Base-by-base conservation (phyloP, 2,113 vertebrate species). In the Puma concolor region DNA sequence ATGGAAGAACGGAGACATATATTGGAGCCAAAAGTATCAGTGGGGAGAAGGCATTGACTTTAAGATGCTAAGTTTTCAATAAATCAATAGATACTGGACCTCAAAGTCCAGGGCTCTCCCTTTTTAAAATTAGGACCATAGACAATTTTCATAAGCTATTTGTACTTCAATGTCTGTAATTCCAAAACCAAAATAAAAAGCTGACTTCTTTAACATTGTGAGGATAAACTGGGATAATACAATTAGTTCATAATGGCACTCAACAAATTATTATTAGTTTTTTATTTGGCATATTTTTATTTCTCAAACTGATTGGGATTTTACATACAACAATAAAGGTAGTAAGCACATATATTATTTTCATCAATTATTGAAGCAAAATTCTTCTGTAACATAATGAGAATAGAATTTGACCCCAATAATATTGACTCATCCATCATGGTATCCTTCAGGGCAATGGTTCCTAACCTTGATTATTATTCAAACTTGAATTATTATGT, bases 131-230 rank as follows among this genome's bases (percentile, higher is more conserved):
- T 57, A 63, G 52, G 31, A 52, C 7, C 7, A 21, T 1, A 91
- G 50, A 54, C 21, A 13, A 86, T 84, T 97, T 77, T 74, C n/a
- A 88, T 67, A 84, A 83, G 9, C 16, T 93, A 7, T 92, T 44
- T 79, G 25, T 67, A 87, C 38, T 8, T 52, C 21, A 48, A 2
- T 88, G 54, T 88, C n/a, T 67, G 0, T 88, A 80, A 76, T 84
- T 96, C 72, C 57, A 79, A 87, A 63, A 33, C 12, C 50, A 29
- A 90, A 87, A 72, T 69, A 93, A 81, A 91, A 86, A 84, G 76
- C 36, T 72, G 69, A 36, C 12, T 72, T 31, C 25, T 54, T 90
- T 71, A 82, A 63, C 21, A 52, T 19, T 57, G 15, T 67, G 12
- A 88, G 29, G 31, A 38, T 74, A 66, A 91, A 71, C 44, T 93